Percentiles rank a stretch among this genome's conserved stretches.
Evolutionary conservation across 1,140 invertebrate genomes (phyloP).

Genomic region (Brachionus angularis): DNA sequence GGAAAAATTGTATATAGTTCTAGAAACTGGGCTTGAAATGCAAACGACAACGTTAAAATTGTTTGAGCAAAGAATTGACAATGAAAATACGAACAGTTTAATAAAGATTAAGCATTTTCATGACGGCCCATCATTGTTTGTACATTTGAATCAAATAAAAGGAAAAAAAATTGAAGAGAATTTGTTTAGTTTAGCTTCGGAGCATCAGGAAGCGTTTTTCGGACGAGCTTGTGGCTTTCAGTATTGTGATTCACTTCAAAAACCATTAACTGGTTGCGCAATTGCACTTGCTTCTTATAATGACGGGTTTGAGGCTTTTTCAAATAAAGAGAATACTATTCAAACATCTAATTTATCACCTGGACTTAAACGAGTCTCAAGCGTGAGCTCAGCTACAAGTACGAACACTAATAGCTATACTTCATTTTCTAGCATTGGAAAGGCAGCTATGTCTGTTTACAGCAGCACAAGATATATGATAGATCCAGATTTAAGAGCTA

Average conservation of each 20-base stretch:
- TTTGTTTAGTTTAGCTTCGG: conserved; percentile 13
- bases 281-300: conserved; percentile 37
- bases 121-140: conserved; percentile 10
- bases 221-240: conserved; percentile 44
- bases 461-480: conserved; percentile 30
- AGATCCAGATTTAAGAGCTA: conserved; percentile 32
- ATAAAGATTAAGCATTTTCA: background rate
- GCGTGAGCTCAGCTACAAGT: background rate
- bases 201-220: conserved; percentile 30
- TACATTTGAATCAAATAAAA: conserved; percentile 12
- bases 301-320: conserved; percentile 39
- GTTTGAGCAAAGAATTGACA: background rate
- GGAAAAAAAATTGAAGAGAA: conserved; percentile 27
- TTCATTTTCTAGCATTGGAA: conserved; percentile 9
- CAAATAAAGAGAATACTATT: conserved; percentile 16
- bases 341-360: too few species aligned
- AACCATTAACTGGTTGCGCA: conserved; percentile 26
- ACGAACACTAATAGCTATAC: background rate
- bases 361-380: too few species aligned
- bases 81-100: background rate
- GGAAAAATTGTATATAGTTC: conserved; percentile 24
- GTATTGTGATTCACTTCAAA: conserved; percentile 27
- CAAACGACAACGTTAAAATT: background rate
- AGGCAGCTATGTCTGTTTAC: conserved; percentile 17
- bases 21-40: conserved; percentile 13